Evolutionary conservation across 2,113 vertebrate species (phyloP).

Genomic region (Ictidomys tridecemlineatus): DNA sequence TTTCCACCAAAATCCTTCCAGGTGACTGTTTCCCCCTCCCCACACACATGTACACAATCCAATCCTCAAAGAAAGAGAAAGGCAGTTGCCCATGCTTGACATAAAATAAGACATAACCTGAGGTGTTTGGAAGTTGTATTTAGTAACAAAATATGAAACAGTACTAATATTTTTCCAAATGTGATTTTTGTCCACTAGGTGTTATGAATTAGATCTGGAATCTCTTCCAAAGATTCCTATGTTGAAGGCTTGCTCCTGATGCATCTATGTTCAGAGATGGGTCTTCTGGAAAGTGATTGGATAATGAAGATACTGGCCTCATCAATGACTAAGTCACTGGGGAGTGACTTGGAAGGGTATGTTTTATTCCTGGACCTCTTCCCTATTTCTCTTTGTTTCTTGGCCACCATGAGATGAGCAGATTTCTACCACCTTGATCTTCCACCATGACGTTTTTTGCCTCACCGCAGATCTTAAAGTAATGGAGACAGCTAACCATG

Average conservation of each 20-base stretch:
- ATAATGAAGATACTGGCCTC: neutral
- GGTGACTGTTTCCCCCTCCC: accelerated
- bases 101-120: neutral
- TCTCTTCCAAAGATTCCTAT: neutral
- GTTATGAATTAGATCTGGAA: neutral
- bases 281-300: neutral
- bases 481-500: neutral
- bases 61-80: neutral
- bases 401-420: neutral
- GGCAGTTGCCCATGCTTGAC: neutral
- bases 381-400: neutral
- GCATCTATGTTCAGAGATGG: neutral
- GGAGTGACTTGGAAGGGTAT: neutral
- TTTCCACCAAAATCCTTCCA: neutral
- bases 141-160: neutral
- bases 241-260: neutral
- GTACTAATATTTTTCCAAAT: neutral
- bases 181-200: neutral
- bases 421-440: neutral
- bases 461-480: neutral
- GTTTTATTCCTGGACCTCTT: neutral
- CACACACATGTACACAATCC: neutral
- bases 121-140: constrained; percentile 19
- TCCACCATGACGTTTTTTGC: neutral
- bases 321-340: neutral